These are phyloP conservation scores for Limnephilus rhombicus DNA, from an alignment of 2,888 invertebrate genomes.

Conservation along the genomic window DNA sequence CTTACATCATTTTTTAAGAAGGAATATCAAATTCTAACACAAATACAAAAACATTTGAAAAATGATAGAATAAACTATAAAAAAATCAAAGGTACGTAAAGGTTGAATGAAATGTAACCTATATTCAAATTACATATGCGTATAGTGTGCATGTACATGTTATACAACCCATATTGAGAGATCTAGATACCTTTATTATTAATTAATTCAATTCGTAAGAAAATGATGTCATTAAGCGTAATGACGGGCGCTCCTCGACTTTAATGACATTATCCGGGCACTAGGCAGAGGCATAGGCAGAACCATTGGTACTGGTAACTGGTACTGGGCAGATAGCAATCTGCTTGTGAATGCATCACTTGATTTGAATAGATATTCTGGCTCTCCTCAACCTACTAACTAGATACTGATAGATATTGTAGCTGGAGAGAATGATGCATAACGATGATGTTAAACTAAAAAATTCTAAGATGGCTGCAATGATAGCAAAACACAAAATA, in stretches of 20 bases:
- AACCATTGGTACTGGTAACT: too few species aligned
- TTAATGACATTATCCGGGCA: neutral
- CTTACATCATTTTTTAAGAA: too few species aligned
- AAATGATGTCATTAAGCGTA: conserved; percentile 8
- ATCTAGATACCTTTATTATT: neutral
- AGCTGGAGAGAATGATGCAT: neutral
- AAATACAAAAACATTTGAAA: too few species aligned
- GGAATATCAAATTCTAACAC: too few species aligned
- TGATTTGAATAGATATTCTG: conserved; percentile 32
- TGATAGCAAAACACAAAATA: too few species aligned
- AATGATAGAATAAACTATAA: too few species aligned
- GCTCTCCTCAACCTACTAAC: neutral
- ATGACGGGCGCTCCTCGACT: conserved; percentile 37
- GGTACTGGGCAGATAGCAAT: conserved; percentile 18
- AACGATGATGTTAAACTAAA: neutral
- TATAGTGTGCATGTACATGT: neutral
- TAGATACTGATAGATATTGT: neutral
- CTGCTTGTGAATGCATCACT: conserved; percentile 25
- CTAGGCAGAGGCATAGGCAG: neutral
- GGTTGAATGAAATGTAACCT: neutral
- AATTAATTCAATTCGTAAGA: neutral
- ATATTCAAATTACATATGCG: neutral
- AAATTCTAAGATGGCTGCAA: neutral
- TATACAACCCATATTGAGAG: neutral
- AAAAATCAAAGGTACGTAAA: neutral